A percentile compares a stretch with the other conserved stretches of the same genome.
Evolutionary conservation across 1,140 invertebrate species (phyloP).

Genomic region (Argopecten irradians): DNA sequence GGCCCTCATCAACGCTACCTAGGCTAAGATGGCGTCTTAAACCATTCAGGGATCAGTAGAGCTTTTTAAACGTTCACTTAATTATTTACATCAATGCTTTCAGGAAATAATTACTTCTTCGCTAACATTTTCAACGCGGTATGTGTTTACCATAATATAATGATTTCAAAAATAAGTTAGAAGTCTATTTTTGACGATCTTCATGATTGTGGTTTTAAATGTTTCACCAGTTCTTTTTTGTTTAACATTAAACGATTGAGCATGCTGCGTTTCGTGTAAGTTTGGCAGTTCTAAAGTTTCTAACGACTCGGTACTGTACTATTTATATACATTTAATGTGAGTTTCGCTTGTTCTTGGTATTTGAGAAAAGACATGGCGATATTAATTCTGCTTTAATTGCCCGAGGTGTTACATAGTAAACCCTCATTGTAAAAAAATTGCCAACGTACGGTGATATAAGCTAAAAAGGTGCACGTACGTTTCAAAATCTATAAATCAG

Average conservation of each 20-base stretch:
- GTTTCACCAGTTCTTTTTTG: neutral
- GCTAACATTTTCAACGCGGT: neutral
- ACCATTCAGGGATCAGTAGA: neutral
- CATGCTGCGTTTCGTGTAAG: neutral
- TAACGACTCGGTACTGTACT: neutral
- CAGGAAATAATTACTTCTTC: neutral
- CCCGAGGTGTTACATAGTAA: neutral
- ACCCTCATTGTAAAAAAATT: neutral
- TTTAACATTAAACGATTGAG: neutral
- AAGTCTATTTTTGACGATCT: neutral
- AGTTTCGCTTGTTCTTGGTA: neutral
- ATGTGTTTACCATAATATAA: neutral
- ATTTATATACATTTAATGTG: neutral
- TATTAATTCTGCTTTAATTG: neutral
- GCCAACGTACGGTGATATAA: neutral
- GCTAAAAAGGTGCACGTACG: neutral
- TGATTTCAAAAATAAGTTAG: neutral
- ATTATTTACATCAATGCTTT: constrained; percentile 7
- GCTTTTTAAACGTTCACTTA: neutral
- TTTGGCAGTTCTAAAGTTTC: neutral
- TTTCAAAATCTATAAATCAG: neutral
- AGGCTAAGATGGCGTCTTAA: neutral
- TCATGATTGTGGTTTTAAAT: neutral
- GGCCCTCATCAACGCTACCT: neutral
- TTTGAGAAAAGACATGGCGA: neutral